phyloP scores from a whole-genome alignment of 2,113 vertebrate genomes.

The Rhynchopsitta pachyrhyncha region DNA sequence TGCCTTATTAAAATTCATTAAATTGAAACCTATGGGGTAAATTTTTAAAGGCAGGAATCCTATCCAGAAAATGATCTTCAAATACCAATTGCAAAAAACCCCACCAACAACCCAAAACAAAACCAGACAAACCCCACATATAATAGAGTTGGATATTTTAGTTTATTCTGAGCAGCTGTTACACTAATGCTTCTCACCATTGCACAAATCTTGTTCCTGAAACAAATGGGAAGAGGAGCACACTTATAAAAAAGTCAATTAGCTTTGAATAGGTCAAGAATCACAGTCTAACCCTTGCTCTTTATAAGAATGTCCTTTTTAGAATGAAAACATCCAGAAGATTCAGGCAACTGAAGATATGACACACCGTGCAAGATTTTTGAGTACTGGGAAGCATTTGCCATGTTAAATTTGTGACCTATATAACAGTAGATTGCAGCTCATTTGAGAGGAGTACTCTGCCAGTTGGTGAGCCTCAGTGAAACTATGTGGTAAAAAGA shows the following conservation, averaged over 20 bases:
- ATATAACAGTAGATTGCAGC: neutral
- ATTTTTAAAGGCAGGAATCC: neutral
- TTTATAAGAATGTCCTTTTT: neutral
- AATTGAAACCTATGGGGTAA: neutral
- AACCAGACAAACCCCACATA: neutral
- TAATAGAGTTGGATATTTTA: neutral
- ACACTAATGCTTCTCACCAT: neutral
- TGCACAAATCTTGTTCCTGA: neutral
- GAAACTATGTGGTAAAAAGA: neutral
- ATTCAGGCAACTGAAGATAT: neutral
- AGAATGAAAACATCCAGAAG: neutral
- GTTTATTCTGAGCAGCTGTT: neutral
- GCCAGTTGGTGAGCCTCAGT: neutral
- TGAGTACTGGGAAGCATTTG: neutral
- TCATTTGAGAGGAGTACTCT: neutral
- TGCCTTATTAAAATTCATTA: neutral
- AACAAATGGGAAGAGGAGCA: neutral
- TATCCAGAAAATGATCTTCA: neutral
- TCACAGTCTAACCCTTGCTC: neutral
- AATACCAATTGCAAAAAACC: neutral
- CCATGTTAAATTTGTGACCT: neutral
- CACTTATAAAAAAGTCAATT: neutral
- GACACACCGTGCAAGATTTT: neutral
- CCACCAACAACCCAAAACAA: neutral
- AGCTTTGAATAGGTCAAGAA: neutral